Evolutionary conservation across 2,113 vertebrate genomes (phyloP).

Genomic region (Tyrannus savana): DNA sequence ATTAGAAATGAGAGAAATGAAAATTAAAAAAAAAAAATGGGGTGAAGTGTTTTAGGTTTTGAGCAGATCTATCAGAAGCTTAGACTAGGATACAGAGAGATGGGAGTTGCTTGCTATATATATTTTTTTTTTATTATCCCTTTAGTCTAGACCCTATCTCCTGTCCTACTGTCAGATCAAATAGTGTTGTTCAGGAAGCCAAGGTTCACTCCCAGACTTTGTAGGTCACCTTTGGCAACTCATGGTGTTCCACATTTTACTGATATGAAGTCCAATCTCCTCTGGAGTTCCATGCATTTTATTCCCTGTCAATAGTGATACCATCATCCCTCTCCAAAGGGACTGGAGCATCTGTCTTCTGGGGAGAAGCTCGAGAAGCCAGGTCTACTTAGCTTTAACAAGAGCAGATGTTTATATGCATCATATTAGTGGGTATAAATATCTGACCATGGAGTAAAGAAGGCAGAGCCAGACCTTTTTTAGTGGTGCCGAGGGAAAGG

Average conservation of each 20-base stretch:
- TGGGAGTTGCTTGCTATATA: background rate
- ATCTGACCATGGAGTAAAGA: background rate
- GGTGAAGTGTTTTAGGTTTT: background rate
- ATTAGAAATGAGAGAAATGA: background rate
- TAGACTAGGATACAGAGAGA: background rate
- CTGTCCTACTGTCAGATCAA: background rate
- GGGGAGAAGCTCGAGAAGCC: background rate
- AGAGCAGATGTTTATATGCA: background rate
- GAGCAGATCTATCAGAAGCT: background rate
- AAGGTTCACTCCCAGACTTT: background rate
- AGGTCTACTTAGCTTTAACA: background rate
- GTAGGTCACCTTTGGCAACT: background rate
- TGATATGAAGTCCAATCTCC: background rate
- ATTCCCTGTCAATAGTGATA: background rate
- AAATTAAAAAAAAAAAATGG: background rate
- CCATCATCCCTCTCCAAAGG: accelerated
- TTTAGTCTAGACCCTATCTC: background rate
- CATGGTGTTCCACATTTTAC: background rate
- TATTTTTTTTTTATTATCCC: background rate
- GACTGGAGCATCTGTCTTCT: background rate
- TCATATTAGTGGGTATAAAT: background rate
- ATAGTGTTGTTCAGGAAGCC: background rate
- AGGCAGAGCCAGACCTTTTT: background rate
- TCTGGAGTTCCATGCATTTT: background rate
- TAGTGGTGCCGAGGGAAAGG: background rate